Evolutionary conservation across 2,113 vertebrate species (phyloP).

Genomic region (Oreotragus oreotragus): DNA sequence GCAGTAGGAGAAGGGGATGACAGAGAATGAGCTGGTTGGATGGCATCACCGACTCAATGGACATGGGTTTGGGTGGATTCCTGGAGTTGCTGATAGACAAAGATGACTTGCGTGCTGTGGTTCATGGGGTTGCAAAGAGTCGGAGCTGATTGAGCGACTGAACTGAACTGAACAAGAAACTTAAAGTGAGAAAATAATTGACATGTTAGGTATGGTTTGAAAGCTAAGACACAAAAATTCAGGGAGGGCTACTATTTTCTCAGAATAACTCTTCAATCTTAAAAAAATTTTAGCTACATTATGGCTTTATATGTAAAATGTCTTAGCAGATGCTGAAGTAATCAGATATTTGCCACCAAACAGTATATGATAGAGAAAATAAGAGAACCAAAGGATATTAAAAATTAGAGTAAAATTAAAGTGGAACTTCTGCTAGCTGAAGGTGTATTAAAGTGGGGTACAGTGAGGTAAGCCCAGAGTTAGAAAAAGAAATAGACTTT

Average conservation of each 20-base stretch:
- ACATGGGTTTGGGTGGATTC: neutral
- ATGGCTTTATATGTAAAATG: neutral
- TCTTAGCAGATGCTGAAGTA: neutral
- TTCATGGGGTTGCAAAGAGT: neutral
- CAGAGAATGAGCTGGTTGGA: neutral
- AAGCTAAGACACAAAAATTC: neutral
- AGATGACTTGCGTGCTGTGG: accelerated
- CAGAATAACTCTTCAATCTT: neutral
- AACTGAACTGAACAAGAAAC: neutral
- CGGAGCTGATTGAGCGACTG: accelerated
- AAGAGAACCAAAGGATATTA: neutral
- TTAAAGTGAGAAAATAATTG: neutral
- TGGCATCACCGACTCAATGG: neutral
- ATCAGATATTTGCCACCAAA: neutral
- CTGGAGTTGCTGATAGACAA: accelerated
- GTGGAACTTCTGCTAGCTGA: neutral
- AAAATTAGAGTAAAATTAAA: neutral
- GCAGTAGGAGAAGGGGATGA: accelerated
- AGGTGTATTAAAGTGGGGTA: neutral
- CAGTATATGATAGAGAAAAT: neutral
- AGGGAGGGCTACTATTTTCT: neutral
- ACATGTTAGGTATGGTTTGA: neutral
- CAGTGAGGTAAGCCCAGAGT: neutral
- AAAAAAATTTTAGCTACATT: neutral
- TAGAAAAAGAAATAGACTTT: neutral